Evolutionary conservation across 2,797 vertebrate genomes (phyloP).

Genomic region (Chelidonichthys spinosus): DNA sequence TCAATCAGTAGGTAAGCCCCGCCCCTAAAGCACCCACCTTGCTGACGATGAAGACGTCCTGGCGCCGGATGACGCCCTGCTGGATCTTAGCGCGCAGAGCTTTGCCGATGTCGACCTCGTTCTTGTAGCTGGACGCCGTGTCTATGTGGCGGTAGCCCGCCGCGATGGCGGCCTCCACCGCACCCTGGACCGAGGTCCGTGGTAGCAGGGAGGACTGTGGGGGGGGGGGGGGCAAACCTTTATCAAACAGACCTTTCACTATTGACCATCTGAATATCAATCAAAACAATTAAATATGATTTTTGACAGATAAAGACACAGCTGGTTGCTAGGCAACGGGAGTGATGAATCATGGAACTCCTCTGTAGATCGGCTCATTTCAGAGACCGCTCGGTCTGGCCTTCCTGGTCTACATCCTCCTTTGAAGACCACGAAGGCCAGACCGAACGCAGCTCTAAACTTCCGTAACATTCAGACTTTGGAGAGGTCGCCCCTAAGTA

Average conservation of each 20-base stretch:
- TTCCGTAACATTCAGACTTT: no score
- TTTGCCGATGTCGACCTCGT: constrained; percentile 79
- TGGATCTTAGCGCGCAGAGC: constrained; percentile 82
- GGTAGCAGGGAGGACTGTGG: constrained; percentile 51
- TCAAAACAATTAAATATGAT: not conserved
- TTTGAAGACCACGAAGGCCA: no score
- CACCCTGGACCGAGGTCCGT: constrained; percentile 62
- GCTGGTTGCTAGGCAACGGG: no score
- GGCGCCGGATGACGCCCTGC: constrained; percentile 81
- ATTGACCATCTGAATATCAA: not conserved
- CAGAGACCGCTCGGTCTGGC: no score
- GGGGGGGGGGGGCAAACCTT: not conserved
- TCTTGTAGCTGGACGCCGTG: constrained; percentile 78
- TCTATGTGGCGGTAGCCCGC: constrained; percentile 87
- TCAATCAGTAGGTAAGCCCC: no score
- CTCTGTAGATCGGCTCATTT: no score
- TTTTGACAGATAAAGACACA: no score
- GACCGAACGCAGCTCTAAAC: no score
- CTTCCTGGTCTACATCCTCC: no score
- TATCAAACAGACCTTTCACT: not conserved
- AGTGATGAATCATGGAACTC: no score
- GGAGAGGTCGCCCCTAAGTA: no score
- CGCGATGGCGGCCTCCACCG: constrained; percentile 82
- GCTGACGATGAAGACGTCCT: constrained; percentile 86
- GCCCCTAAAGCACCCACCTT: constrained; percentile 71